Base-by-base conservation (phyloP, 2,888 invertebrate species). In the Charanyca ferruginea region DNA sequence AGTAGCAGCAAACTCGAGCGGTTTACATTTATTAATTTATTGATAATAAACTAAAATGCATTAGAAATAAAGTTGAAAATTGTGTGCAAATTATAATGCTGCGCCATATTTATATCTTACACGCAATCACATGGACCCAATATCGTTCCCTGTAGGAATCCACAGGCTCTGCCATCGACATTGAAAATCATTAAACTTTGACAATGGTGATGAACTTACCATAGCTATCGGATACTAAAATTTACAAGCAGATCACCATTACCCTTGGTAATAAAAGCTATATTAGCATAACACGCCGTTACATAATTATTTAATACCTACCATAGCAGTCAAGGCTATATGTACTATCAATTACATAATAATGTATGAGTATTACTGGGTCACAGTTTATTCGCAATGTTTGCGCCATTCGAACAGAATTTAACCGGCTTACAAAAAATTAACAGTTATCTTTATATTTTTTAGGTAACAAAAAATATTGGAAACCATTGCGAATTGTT, bases 341-440 rank as follows among this genome's bases (percentile, higher is more conserved):
- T n/a, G n/a, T n/a, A 41, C 28, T 61, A 63, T 70, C 48, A 64
- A 63, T 80, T 78, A 79, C 65, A 59, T 66, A 35, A 75, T 49
- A 53, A 62, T 65, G 59, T 53, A 60, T 62, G 54, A 61, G 11
- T 23, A 38, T 51, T 53, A 71, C 35, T 71, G 52, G 70, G 63
- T 62, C 80, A 66, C 35, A 47, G 49, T 47, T 58, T 59, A 49
- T 54, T 61, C 49, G 48, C 51, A 62, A 67, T 73, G 61, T 77
- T 74, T 66, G 45, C 78, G 62, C 73, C 67, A 77, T 23, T 8
- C 22, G 2, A 47, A 38, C 18, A n/a, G 28, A 62, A 73, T 47
- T 20, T 41, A 22, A 22, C 18, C 9, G 3, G 20, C 18, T 44
- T 41, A 44, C 25, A 54, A 70, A 73, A 76, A 52, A 60, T n/a